A percentile compares a stretch with the other conserved stretches of the same genome.
Conservation (phyloP, 2,888 invertebrate species). For the Phasia obesa region DNA sequence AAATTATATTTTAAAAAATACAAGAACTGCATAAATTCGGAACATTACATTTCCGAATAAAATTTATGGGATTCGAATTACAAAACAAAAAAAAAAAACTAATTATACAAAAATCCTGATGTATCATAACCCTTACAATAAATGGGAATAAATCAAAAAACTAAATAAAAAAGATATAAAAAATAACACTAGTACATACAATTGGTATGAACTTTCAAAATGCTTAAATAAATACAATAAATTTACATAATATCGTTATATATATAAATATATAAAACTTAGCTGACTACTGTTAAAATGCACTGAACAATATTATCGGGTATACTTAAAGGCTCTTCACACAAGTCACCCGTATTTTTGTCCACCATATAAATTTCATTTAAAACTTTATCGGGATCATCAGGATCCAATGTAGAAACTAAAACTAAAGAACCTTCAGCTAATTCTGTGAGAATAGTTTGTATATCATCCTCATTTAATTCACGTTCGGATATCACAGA, state of each 20-base stretch:
- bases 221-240: conserved; percentile 36
- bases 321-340: conserved; percentile 80
- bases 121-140: too few relatives aligned
- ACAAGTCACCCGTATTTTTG: conserved; percentile 78
- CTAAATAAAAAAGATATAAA: not conserved
- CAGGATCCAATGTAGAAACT: conserved; percentile 79
- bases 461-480: conserved; percentile 76
- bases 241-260: not conserved
- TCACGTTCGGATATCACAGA: conserved; percentile 59
- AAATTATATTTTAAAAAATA: too few relatives aligned
- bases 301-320: conserved; percentile 81
- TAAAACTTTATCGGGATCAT: conserved; percentile 76
- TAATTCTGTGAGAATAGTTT: conserved; percentile 78
- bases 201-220: conserved; percentile 1
- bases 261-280: conserved; percentile 11
- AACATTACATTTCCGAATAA: too few relatives aligned
- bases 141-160: too few relatives aligned
- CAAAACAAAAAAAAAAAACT: too few relatives aligned
- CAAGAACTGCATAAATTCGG: too few relatives aligned
- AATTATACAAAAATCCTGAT: too few relatives aligned
- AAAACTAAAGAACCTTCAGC: conserved; percentile 80
- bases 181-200: conserved; percentile 7
- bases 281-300: conserved; percentile 79
- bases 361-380: conserved; percentile 81
- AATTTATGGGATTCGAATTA: too few relatives aligned